phyloP scores from a whole-genome alignment of 2,113 vertebrate species.

The Poecile atricapillus region DNA sequence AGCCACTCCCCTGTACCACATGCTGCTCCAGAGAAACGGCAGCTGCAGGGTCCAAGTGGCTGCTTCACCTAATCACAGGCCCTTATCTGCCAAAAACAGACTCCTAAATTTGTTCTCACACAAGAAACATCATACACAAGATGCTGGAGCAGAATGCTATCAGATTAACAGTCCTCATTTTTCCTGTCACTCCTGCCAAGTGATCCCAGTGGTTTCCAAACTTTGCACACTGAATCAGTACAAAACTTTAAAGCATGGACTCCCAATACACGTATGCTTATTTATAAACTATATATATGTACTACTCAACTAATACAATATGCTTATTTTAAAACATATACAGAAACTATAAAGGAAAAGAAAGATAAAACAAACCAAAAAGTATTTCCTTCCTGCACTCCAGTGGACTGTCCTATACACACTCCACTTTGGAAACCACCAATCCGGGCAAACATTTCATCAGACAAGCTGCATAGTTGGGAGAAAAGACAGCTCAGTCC shows the following conservation, averaged over 20 bases:
- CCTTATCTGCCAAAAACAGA: not conserved
- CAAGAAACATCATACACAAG: not conserved
- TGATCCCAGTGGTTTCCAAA: not conserved
- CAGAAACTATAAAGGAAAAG: not conserved
- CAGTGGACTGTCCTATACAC: not conserved
- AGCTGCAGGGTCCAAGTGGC: not conserved
- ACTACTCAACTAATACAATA: not conserved
- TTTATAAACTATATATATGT: not conserved
- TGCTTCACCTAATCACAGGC: not conserved
- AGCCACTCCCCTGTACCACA: fast-evolving
- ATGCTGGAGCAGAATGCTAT: not conserved
- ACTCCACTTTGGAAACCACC: not conserved
- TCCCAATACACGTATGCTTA: not conserved
- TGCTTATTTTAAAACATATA: not conserved
- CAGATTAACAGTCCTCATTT: not conserved
- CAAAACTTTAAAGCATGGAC: not conserved
- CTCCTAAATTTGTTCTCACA: not conserved
- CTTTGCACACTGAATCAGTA: not conserved
- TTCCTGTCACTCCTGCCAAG: not conserved
- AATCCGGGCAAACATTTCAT: not conserved
- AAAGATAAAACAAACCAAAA: not conserved
- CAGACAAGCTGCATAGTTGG: not conserved
- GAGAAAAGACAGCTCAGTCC: not conserved
- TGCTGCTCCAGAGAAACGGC: not conserved
- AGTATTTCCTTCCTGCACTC: not conserved